Evolutionary conservation across 2,888 invertebrate genomes (phyloP).

Genomic region (Syritta pipiens): DNA sequence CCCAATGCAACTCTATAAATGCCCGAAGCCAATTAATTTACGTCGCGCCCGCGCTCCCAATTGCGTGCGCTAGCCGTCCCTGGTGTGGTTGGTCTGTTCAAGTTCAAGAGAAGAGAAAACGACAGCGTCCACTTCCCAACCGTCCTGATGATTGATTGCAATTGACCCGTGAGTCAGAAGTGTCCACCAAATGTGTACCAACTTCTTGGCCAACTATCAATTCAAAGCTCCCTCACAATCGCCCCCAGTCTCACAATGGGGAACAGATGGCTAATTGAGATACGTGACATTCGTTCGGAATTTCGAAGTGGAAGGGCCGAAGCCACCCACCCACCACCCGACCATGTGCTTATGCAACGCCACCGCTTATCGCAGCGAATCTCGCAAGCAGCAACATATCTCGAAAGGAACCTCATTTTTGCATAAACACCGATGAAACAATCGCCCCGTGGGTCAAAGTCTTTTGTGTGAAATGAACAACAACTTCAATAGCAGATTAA

Average conservation of each 20-base stretch:
- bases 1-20: slow-evolving; percentile 56
- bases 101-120: slow-evolving; percentile 8
- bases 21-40: slow-evolving; percentile 49
- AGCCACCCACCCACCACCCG: neutral
- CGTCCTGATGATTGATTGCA: slow-evolving; percentile 48
- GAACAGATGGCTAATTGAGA: slow-evolving; percentile 57
- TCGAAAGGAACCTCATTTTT: slow-evolving; percentile 23
- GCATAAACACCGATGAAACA: slow-evolving; percentile 31
- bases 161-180: slow-evolving; percentile 55
- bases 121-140: too few species aligned
- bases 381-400: neutral
- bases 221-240: slow-evolving; percentile 3
- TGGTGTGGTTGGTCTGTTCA: slow-evolving; percentile 9
- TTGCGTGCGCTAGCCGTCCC: neutral
- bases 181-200: slow-evolving; percentile 24
- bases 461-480: slow-evolving; percentile 64
- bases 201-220: slow-evolving; percentile 14
- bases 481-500: slow-evolving; percentile 63
- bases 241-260: slow-evolving; percentile 14
- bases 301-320: neutral
- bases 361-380: neutral
- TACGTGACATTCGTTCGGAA: slow-evolving; percentile 41
- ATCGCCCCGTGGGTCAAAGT: slow-evolving; percentile 60
- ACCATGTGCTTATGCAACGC: slow-evolving; percentile 34
- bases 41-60: slow-evolving; percentile 7